Conservation (phyloP, 2,113 vertebrate genomes). For the Ellobius talpinus region DNA sequence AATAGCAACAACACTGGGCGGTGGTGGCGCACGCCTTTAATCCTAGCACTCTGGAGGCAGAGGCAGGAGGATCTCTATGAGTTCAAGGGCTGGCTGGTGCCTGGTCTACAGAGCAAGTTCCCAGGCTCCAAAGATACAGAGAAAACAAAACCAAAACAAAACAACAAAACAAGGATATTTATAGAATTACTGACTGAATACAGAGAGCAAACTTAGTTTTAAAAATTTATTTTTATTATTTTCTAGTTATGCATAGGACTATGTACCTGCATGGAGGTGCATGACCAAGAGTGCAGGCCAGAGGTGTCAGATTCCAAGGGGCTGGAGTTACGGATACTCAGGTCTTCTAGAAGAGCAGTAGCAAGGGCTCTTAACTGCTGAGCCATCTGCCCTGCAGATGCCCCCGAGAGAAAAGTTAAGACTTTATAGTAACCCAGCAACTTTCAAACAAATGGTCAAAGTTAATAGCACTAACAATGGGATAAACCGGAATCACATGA, state of each 20-base stretch:
- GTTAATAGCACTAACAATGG: not conserved
- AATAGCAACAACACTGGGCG: not conserved
- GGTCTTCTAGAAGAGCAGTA: not conserved
- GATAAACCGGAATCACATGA: not conserved
- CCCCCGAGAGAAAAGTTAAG: too few relatives aligned
- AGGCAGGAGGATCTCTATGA: too few relatives aligned
- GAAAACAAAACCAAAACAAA: too few relatives aligned
- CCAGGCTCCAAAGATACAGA: too few relatives aligned
- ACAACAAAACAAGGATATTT: not conserved
- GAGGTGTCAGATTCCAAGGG: not conserved
- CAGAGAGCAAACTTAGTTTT: not conserved
- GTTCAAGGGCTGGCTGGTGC: too few relatives aligned
- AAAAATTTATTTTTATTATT: not conserved
- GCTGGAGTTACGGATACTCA: not conserved
- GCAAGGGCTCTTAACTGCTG: not conserved
- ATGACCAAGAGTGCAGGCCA: not conserved
- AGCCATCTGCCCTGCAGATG: not conserved
- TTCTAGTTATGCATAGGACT: not conserved
- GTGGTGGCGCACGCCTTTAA: too few relatives aligned
- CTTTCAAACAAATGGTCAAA: not conserved
- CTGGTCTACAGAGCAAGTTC: too few relatives aligned
- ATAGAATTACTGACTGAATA: not conserved
- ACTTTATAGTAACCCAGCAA: not conserved
- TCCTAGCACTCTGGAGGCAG: too few relatives aligned
- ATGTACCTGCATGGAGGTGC: not conserved